Conservation (phyloP, 1,140 invertebrate genomes). For the Prorops nasuta region DNA sequence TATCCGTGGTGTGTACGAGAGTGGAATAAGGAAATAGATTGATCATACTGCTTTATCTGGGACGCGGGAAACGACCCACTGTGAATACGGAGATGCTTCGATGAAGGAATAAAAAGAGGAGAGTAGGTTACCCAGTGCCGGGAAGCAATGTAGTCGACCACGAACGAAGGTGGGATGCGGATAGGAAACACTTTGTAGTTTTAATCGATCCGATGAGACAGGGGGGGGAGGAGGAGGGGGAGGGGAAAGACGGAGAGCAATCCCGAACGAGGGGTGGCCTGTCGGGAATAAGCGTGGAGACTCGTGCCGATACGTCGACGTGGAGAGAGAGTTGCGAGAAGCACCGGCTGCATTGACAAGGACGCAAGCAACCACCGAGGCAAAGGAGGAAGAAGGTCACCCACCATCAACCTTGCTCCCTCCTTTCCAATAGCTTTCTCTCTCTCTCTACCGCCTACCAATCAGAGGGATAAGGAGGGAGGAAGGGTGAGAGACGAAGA, state of each 20-base stretch:
- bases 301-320: too few relatives aligned
- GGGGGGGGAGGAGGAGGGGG: slow-evolving; percentile 33
- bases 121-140: slow-evolving; percentile 46
- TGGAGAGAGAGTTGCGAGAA: slow-evolving; percentile 1
- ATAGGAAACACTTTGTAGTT: slow-evolving; percentile 51
- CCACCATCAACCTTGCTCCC: too few relatives aligned
- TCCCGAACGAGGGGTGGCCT: slow-evolving; percentile 11
- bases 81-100: slow-evolving; percentile 41
- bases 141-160: slow-evolving; percentile 45
- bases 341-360: slow-evolving; percentile 2
- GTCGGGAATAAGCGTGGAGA: background rate
- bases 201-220: slow-evolving; percentile 50
- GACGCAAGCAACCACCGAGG: slow-evolving; percentile 5
- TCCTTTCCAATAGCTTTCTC: too few relatives aligned
- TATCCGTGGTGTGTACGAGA: too few relatives aligned
- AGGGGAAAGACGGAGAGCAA: slow-evolving; percentile 31
- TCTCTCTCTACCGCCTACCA: too few relatives aligned
- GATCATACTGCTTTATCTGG: too few relatives aligned
- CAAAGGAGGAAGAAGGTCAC: slow-evolving; percentile 24
- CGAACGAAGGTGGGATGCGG: slow-evolving; percentile 47
- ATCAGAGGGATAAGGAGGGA: slow-evolving; percentile 25
- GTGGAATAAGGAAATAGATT: slow-evolving; percentile 39
- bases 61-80: too few relatives aligned
- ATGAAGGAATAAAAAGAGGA: slow-evolving; percentile 30
- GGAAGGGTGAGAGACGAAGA: slow-evolving; percentile 30